Evolutionary conservation across 1,140 invertebrate genomes (phyloP).

Genomic region (Drosophila pruinosa): DNA sequence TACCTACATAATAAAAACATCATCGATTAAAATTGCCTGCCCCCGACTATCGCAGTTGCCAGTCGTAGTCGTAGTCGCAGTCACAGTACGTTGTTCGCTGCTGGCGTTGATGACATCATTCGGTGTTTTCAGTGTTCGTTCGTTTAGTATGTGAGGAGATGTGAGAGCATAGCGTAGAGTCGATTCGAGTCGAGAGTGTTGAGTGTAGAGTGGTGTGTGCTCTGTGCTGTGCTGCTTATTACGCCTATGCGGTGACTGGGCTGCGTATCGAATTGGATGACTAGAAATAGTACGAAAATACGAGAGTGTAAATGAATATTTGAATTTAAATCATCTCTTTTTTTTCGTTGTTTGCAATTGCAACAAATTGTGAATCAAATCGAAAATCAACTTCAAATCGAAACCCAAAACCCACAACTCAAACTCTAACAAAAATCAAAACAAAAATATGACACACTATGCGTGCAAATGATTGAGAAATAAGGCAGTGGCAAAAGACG

Average conservation of each 20-base stretch:
- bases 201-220: neutral
- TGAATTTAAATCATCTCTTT: conserved; percentile 24
- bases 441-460: conserved; percentile 28
- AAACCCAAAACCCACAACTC: neutral
- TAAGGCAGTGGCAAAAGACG: conserved; percentile 11
- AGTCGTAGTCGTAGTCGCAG: no score
- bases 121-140: conserved; percentile 48
- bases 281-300: conserved; percentile 2
- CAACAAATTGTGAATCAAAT: neutral
- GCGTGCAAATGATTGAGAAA: neutral
- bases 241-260: conserved; percentile 37
- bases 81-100: conserved; percentile 40
- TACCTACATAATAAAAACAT: conserved; percentile 62
- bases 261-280: conserved; percentile 52
- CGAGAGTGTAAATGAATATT: conserved; percentile 35
- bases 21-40: conserved; percentile 77
- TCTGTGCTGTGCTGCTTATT: conserved; percentile 11
- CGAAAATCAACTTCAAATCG: neutral
- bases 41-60: conserved; percentile 57
- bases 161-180: conserved; percentile 46
- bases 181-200: conserved; percentile 14
- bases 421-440: conserved; percentile 19
- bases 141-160: conserved; percentile 32
- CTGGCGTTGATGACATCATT: conserved; percentile 76
- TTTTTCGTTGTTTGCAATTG: neutral